Base-by-base conservation (phyloP, 2,113 vertebrate species). In the Myrmecophaga tridactyla region DNA sequence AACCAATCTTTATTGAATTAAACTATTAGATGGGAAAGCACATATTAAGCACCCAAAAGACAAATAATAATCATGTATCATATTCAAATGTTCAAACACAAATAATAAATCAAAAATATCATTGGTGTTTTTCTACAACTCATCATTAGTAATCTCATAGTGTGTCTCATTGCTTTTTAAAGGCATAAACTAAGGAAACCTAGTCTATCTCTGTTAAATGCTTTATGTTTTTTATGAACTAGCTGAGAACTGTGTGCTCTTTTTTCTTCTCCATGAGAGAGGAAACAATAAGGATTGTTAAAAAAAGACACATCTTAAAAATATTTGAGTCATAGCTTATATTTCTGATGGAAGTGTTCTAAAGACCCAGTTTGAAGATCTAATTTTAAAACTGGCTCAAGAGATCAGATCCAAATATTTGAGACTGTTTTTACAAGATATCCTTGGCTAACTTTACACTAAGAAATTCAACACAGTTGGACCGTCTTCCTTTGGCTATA, bases 321-420 rank as follows among this genome's bases (percentile, higher is more conserved):
- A n/a, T n/a, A n/a, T n/a, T n/a, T n/a, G n/a, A 15, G 48, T 43
- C 29, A 58, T 41, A 41, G 1, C 34, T 95, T 92, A n/a, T 15
- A 81, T 76, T 96, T 70, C 46, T 62, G 58, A 95, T 94, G 81
- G 80, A 53, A 90, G n/a, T 27, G 12, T 78, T 90, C 48, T 72
- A 60, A 95, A 85, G 62, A 86, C 63, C 17, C 18, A 72, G 14
- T 90, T 29, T 88, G 60, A 94, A 77, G 43, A 86, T 43, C 67
- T 60, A 91, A 95, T 91, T 93, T 96, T 89, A 97, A 94, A 94
- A 89, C 73, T 89, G 86, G 70, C 80, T 83, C 23, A 88, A 27
- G 6, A 95, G n/a, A 72, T 77, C n/a, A 81, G 18, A 86, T 63
- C 85, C 60, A 96, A 91, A 72, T 56, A 56, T 51, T 29, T 82